A percentile compares a stretch with the other conserved stretches of the same genome.
Conservation (phyloP, 1,140 invertebrate genomes). For the Tetranychus urticae region DNA sequence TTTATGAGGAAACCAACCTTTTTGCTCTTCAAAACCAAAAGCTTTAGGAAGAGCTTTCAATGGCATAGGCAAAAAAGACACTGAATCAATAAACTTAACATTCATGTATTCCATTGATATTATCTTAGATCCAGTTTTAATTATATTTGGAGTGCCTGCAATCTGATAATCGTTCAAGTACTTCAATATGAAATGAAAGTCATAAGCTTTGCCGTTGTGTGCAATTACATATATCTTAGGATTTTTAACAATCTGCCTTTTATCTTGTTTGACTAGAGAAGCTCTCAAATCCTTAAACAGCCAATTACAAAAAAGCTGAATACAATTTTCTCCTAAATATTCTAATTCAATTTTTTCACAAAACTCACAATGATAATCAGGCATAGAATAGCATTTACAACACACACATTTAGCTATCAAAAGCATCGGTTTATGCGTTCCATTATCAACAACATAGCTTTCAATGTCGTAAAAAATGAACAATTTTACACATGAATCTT, state of each 20-base stretch:
- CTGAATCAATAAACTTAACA: slow-evolving; percentile 1
- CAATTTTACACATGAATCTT: not conserved
- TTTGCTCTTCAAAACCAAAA: not conserved
- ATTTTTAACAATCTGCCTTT: not conserved
- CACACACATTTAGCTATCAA: not conserved
- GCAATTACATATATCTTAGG: not conserved
- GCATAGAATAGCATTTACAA: not conserved
- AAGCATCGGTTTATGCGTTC: no score
- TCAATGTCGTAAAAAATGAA: not conserved
- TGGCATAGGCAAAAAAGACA: not conserved
- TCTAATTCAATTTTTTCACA: not conserved
- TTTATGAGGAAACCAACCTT: slow-evolving; percentile 6
- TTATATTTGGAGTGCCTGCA: not conserved
- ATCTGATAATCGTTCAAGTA: not conserved
- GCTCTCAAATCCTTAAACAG: not conserved
- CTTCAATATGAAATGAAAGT: not conserved
- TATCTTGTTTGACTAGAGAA: not conserved
- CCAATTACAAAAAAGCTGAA: not conserved
- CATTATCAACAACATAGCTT: no score
- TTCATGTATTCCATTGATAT: not conserved
- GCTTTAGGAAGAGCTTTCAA: not conserved
- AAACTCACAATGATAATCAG: not conserved
- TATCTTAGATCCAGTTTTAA: not conserved
- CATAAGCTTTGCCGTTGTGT: not conserved
- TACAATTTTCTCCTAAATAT: not conserved